Conservation (phyloP, 2,113 vertebrate genomes). For the Myiagra hebetior region DNA sequence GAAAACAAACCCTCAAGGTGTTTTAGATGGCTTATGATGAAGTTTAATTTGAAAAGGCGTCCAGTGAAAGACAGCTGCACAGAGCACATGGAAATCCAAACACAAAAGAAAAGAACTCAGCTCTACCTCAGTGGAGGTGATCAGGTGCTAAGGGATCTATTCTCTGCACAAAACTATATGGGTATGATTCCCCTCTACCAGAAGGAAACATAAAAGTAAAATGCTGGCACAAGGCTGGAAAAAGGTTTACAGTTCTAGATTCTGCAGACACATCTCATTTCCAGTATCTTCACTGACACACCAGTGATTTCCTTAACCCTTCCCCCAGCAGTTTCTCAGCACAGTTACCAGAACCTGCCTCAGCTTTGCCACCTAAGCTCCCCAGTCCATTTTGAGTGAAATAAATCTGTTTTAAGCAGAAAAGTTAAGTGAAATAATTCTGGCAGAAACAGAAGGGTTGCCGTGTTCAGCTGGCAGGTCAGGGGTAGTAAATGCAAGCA, state of each 20-base stretch:
- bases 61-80: not conserved
- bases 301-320: not conserved
- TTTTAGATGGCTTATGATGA: not conserved
- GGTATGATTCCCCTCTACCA: not conserved
- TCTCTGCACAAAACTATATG: not conserved
- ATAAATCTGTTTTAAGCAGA: not conserved
- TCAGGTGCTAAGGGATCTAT: not conserved
- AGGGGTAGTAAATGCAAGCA: not conserved
- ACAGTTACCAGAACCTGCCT: not conserved
- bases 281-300: not conserved
- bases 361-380: not conserved
- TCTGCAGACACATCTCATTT: not conserved
- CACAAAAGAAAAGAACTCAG: accelerated
- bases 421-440: not conserved
- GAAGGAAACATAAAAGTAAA: not conserved
- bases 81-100: not conserved
- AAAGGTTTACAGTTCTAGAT: not conserved
- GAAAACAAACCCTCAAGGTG: not conserved
- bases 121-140: not conserved
- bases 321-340: not conserved
- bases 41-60: not conserved
- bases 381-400: not conserved
- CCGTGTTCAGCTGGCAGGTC: not conserved
- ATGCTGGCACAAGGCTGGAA: not conserved
- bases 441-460: not conserved